Percentiles rank a stretch among this genome's conserved stretches.
Evolutionary conservation across 1,140 invertebrate genomes (phyloP).

Genomic region (Danaus melanippus): DNA sequence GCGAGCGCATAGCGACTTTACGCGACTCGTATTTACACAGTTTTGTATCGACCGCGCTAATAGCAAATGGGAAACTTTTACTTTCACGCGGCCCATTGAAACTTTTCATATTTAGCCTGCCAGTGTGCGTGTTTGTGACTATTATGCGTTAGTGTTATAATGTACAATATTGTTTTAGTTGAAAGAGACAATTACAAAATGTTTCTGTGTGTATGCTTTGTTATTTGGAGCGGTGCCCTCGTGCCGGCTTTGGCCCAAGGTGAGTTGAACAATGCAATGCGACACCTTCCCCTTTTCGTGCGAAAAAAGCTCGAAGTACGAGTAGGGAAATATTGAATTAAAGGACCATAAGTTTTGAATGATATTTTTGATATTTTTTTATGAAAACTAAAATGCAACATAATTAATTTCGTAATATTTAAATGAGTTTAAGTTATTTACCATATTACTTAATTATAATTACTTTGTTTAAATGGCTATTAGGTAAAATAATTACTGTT

Average conservation of each 20-base stretch:
- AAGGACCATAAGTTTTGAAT: too few species aligned
- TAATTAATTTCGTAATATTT: too few species aligned
- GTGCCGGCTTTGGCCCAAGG: constrained; percentile 55
- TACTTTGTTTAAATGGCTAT: too few species aligned
- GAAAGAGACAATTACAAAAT: constrained; percentile 52
- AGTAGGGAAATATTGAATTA: too few species aligned
- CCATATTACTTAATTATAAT: too few species aligned
- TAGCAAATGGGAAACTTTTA: constrained; percentile 53
- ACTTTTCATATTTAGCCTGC: constrained; percentile 21
- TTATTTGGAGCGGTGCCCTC: constrained; percentile 58
- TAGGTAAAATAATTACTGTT: too few species aligned
- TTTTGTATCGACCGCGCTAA: constrained; percentile 17
- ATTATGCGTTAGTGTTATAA: constrained; percentile 46
- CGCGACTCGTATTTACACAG: constrained; percentile 13
- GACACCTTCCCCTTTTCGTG: constrained; percentile 34
- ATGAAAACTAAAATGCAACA: too few species aligned
- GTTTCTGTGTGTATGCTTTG: constrained; percentile 50
- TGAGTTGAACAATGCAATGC: constrained; percentile 53
- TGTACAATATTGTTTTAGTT: constrained; percentile 25
- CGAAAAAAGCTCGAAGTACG: constrained; percentile 27
- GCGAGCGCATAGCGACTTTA: constrained; percentile 27
- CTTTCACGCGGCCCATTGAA: constrained; percentile 46
- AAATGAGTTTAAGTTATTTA: too few species aligned
- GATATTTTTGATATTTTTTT: too few species aligned
- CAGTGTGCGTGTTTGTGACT: constrained; percentile 33